A percentile compares a stretch with the other conserved stretches of the same genome.
phyloP scores from a whole-genome alignment of 2,797 vertebrate species.

The Darevskia mixta region DNA sequence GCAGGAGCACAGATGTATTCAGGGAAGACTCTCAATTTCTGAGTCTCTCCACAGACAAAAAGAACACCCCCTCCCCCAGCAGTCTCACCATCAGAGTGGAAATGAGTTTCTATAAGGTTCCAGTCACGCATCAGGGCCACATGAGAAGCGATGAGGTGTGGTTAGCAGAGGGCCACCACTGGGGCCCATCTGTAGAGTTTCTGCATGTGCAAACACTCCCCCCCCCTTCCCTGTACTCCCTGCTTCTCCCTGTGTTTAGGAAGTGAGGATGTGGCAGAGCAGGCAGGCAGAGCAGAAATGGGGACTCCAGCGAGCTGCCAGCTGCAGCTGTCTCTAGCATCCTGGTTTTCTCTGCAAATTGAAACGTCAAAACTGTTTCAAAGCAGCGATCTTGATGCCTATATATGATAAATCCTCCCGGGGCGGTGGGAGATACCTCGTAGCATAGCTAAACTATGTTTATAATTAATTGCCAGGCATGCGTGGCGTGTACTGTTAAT shows the following conservation, averaged over 20 bases:
- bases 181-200: background rate
- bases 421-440: constrained; percentile 47
- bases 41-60: no score
- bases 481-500: constrained; percentile 50
- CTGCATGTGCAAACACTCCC: background rate
- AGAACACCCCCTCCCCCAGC: background rate
- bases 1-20: no score
- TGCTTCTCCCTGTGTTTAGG: background rate
- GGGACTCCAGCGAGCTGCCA: constrained; percentile 8
- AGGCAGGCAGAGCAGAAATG: background rate
- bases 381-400: constrained; percentile 36
- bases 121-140: background rate
- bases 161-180: no score
- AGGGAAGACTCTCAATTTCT: no score
- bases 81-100: background rate
- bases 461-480: constrained; percentile 54
- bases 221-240: background rate
- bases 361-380: constrained; percentile 40
- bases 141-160: background rate
- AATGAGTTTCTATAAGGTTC: background rate
- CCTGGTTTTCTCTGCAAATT: constrained; percentile 48
- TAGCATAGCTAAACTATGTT: constrained; percentile 46
- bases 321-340: background rate
- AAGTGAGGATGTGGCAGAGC: background rate
- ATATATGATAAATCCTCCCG: constrained; percentile 7